Percentiles rank a stretch among this genome's conserved stretches.
These are phyloP conservation scores for Troides helena DNA, from an alignment of 2,888 invertebrate genomes.

Conservation along the genomic window DNA sequence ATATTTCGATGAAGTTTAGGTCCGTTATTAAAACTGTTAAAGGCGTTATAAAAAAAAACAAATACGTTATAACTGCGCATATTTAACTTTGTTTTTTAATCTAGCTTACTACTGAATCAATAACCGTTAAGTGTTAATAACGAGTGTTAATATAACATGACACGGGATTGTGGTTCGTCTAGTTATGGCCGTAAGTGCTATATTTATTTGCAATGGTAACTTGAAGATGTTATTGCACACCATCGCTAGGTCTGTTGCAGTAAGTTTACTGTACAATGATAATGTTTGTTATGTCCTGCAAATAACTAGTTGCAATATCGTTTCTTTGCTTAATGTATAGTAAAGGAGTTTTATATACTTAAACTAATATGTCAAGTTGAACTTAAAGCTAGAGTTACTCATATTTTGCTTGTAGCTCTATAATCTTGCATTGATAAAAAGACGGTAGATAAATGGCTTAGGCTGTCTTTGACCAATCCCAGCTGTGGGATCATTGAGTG, in stretches of 20 bases:
- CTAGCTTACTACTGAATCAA: neutral
- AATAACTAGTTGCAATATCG: neutral
- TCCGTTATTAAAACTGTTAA: too few relatives aligned
- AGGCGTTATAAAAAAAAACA: neutral
- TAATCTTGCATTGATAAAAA: too few relatives aligned
- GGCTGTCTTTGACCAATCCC: too few relatives aligned
- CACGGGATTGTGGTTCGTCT: neutral
- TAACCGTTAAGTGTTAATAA: neutral
- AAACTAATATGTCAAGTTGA: too few relatives aligned
- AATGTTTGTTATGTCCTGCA: neutral
- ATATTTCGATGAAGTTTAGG: too few relatives aligned
- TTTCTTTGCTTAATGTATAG: neutral
- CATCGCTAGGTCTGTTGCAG: neutral
- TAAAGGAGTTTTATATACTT: too few relatives aligned
- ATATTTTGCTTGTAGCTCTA: too few relatives aligned
- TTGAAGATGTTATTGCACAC: neutral
- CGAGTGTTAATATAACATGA: neutral
- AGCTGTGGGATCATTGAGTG: too few relatives aligned
- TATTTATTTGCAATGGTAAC: neutral
- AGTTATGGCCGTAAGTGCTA: neutral
- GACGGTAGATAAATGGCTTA: too few relatives aligned
- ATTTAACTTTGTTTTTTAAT: conserved; percentile 3
- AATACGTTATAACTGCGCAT: neutral
- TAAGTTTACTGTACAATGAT: neutral
- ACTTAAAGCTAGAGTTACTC: too few relatives aligned